Conservation (phyloP, 2,113 vertebrate genomes). For the Lagopus muta region DNA sequence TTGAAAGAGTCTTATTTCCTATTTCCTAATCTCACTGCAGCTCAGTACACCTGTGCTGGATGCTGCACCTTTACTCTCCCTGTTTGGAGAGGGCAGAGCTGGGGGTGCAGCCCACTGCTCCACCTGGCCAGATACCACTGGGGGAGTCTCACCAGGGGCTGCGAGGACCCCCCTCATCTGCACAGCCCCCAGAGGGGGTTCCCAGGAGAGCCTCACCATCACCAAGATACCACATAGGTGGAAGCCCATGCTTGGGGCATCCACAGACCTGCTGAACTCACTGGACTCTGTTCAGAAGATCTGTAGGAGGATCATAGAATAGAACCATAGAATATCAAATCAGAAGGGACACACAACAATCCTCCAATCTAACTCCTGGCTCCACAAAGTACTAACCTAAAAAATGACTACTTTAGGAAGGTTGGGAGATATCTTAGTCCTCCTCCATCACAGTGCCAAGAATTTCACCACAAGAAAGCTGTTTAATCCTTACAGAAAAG, state of each 20-base stretch:
- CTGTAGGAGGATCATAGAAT: neutral
- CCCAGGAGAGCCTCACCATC: neutral
- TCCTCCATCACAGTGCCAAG: fast-evolving
- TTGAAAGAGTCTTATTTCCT: fast-evolving
- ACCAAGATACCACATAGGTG: neutral
- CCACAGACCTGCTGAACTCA: neutral
- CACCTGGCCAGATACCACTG: fast-evolving
- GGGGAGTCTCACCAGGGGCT: neutral
- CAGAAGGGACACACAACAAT: neutral
- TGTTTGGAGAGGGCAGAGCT: neutral
- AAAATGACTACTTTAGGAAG: neutral
- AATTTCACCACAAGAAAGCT: neutral
- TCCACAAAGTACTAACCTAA: neutral
- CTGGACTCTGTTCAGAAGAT: neutral
- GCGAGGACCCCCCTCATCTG: fast-evolving
- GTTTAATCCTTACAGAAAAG: neutral
- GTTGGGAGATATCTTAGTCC: neutral
- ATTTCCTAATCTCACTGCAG: neutral
- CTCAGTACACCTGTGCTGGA: too few relatives aligned
- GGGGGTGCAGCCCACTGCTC: neutral
- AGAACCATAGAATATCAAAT: neutral
- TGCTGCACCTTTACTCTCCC: too few relatives aligned
- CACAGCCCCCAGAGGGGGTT: neutral
- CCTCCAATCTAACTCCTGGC: neutral
- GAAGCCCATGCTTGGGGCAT: neutral